Evolutionary conservation across 1,140 invertebrate species (phyloP), one percentile per base, ranked within the genome.

Genomic region (Cotesia glomerata): DNA sequence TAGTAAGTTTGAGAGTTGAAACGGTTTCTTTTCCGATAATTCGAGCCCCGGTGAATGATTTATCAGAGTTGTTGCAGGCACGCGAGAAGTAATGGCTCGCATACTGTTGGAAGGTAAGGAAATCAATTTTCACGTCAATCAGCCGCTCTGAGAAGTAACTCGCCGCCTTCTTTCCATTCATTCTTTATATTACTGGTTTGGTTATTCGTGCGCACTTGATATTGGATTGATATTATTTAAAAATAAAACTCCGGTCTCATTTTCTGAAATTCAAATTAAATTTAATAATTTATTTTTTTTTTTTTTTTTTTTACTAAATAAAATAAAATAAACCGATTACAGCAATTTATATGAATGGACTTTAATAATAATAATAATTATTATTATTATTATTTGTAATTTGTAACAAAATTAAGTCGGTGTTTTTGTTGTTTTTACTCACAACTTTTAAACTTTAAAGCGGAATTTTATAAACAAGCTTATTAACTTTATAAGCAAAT

Each of bases 41-140:
- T 32, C 65, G 52, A 35, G 49, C 26, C 16, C 63, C 18, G 52
- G 14, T 72, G 52, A 72, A 65, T 71, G 69, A 71, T 71, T 71
- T 71, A 71, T 32, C 69, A 35, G 49, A 71, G 61, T 71, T 66
- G 70, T 65, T 72, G 62, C 63, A 59, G 70, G 63, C 63, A 72
- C 63, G 70, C 70, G 36, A 72, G 63, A 52, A 72, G 70, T 72
- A 72, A 72, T 72, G 70, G 63, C 54, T 34, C 13, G 13, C 34
- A 52, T 26, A 18, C 11, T 56, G 63, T 66, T 45, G 59, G 70
- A 72, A 62, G 62, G 63, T 58, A 72, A 26, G 35, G 39, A 66
- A 72, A 72, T 72, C 70, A 72, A 72, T 72, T 72, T 72, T 61
- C 70, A 45, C 52, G 70, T 72, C 70, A 72, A 72, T 72, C 70